These are phyloP conservation scores for Aphidius ervi DNA, from an alignment of 1,140 invertebrate species.

Conservation along the genomic window DNA sequence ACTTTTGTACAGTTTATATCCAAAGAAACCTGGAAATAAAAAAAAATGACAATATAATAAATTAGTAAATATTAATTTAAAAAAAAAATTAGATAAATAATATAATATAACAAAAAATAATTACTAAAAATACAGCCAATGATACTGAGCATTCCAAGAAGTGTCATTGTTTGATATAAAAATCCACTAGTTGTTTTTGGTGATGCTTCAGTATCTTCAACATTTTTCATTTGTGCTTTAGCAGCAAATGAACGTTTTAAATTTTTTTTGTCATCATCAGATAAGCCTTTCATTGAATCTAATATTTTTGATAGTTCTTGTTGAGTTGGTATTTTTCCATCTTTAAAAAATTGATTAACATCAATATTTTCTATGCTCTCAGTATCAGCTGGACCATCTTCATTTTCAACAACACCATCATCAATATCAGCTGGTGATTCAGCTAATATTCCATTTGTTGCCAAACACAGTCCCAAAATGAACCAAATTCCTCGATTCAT, in stretches of 20 bases:
- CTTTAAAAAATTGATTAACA: slow-evolving; percentile 14
- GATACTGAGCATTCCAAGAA: slow-evolving; percentile 27
- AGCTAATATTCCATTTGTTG: background rate
- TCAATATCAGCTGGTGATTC: slow-evolving; percentile 6
- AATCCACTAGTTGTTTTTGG: slow-evolving; percentile 32
- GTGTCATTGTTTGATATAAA: slow-evolving; percentile 26
- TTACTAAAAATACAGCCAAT: slow-evolving; percentile 35
- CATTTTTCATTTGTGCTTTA: slow-evolving; percentile 46
- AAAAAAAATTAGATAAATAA: background rate
- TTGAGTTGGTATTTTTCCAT: slow-evolving; percentile 46
- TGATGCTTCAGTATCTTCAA: slow-evolving; percentile 19
- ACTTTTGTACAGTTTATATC: slow-evolving; percentile 74
- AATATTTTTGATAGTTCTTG: slow-evolving; percentile 56
- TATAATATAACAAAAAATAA: slow-evolving; percentile 4
- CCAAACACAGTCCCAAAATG: slow-evolving; percentile 8
- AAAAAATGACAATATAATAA: slow-evolving; percentile 30
- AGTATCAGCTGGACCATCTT: background rate
- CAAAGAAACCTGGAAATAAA: slow-evolving; percentile 72
- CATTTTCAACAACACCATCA: background rate
- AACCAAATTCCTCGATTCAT: slow-evolving; percentile 17
- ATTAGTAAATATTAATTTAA: slow-evolving; percentile 1
- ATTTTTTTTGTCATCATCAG: slow-evolving; percentile 53
- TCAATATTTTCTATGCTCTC: slow-evolving; percentile 11
- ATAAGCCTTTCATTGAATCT: slow-evolving; percentile 49
- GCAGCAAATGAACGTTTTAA: slow-evolving; percentile 28